phyloP scores from a whole-genome alignment of 2,113 vertebrate genomes.

The Psilopsiagon aymara region DNA sequence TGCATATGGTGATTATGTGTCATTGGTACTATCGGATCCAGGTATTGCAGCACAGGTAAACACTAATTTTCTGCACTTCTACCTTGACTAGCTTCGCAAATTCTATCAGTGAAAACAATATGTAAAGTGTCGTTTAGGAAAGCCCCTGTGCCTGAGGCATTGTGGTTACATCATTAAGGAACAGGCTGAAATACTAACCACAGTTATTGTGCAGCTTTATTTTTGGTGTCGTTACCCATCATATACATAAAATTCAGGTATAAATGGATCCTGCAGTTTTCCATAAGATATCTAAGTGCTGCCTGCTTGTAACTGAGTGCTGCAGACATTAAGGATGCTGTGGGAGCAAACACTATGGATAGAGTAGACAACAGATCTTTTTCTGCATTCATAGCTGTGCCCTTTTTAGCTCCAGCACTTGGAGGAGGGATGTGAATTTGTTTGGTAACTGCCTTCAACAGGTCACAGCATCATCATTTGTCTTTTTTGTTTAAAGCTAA shows the following conservation, averaged over 20 bases:
- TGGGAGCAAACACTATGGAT: not conserved
- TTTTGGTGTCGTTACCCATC: not conserved
- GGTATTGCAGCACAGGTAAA: conserved; percentile 28
- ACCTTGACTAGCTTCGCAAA: not conserved
- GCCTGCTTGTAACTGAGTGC: not conserved
- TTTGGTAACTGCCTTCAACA: not conserved
- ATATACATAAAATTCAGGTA: not conserved
- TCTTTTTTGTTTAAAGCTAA: not conserved
- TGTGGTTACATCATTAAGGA: not conserved
- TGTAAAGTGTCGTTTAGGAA: not conserved
- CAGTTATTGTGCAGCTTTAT: not conserved
- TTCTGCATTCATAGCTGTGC: not conserved
- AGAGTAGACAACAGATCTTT: not conserved
- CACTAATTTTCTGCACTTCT: conserved; percentile 31
- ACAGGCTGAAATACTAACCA: conserved; percentile 14
- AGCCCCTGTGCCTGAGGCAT: not conserved
- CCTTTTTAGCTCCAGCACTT: not conserved
- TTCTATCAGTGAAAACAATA: not conserved
- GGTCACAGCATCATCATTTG: not conserved
- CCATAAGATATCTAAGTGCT: not conserved
- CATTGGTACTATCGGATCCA: not conserved
- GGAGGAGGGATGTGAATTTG: not conserved
- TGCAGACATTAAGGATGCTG: not conserved
- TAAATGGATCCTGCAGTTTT: not conserved
- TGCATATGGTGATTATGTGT: not conserved